Conservation (phyloP, 2,888 invertebrate species). For the Pristionchus arcanus region DNA sequence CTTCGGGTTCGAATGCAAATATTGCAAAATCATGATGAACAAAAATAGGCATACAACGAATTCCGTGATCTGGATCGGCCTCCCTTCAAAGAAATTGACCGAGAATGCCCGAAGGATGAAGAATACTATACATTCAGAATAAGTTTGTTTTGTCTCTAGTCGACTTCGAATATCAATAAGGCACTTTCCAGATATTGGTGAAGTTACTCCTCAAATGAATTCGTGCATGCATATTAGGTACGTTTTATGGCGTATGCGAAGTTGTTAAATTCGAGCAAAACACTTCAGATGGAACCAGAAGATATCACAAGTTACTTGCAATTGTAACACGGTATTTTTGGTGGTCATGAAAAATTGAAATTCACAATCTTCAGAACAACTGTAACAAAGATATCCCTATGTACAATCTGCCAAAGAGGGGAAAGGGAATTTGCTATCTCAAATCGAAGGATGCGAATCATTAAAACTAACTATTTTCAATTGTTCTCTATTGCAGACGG, state of each 20-base stretch:
- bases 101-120: neutral
- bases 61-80: neutral
- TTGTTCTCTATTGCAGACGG: neutral
- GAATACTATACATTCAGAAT: neutral
- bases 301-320: neutral
- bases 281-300: neutral
- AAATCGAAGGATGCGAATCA: neutral
- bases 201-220: neutral
- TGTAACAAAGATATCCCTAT: neutral
- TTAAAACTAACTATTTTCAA: neutral
- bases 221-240: neutral
- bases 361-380: neutral
- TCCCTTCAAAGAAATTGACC: neutral
- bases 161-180: neutral
- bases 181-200: neutral
- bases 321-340: neutral
- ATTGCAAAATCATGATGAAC: no score
- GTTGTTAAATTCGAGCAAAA: neutral
- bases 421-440: neutral
- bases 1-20: neutral
- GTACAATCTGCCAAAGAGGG: neutral
- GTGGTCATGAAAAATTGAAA: neutral
- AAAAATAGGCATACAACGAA: neutral
- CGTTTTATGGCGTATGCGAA: neutral
- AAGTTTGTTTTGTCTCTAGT: neutral